phyloP scores from a whole-genome alignment of 1,140 invertebrate species.

The Lasioglossum baleicum region DNA sequence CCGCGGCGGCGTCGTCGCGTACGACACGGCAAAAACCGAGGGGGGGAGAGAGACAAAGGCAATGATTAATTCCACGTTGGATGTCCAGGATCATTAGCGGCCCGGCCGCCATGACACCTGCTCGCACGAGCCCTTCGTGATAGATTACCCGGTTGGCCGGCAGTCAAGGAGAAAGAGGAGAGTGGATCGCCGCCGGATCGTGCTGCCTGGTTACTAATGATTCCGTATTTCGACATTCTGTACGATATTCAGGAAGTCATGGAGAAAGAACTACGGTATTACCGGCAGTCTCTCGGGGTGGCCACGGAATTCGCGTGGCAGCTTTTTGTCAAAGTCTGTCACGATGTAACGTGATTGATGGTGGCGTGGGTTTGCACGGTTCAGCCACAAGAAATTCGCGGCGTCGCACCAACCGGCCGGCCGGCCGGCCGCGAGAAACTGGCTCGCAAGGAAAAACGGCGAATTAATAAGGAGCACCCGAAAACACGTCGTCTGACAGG shows the following conservation, averaged over 20 bases:
- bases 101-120: conserved; percentile 73
- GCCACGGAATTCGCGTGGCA: conserved; percentile 65
- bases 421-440: conserved; percentile 13
- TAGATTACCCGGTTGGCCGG: conserved; percentile 70
- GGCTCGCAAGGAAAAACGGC: conserved; percentile 43
- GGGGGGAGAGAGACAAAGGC: conserved; percentile 68
- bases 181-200: conserved; percentile 61
- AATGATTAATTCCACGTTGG: conserved; percentile 76
- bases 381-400: conserved; percentile 30
- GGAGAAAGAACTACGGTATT: conserved; percentile 57
- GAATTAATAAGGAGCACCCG: conserved; percentile 56
- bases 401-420: conserved; percentile 1
- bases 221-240: conserved; percentile 73
- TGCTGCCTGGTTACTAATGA: conserved; percentile 73
- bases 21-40: conserved; percentile 62
- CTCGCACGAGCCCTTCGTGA: conserved; percentile 76
- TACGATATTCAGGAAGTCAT: conserved; percentile 69
- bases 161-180: conserved; percentile 30
- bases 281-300: conserved; percentile 55
- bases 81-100: conserved; percentile 74
- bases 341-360: conserved; percentile 65
- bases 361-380: conserved; percentile 24
- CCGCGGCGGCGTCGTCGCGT: conserved; percentile 43
- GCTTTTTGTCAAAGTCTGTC: conserved; percentile 69
- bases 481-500: conserved; percentile 4